Evolutionary conservation across 2,888 invertebrate genomes (phyloP).

Genomic region (Ectemnius lituratus): DNA sequence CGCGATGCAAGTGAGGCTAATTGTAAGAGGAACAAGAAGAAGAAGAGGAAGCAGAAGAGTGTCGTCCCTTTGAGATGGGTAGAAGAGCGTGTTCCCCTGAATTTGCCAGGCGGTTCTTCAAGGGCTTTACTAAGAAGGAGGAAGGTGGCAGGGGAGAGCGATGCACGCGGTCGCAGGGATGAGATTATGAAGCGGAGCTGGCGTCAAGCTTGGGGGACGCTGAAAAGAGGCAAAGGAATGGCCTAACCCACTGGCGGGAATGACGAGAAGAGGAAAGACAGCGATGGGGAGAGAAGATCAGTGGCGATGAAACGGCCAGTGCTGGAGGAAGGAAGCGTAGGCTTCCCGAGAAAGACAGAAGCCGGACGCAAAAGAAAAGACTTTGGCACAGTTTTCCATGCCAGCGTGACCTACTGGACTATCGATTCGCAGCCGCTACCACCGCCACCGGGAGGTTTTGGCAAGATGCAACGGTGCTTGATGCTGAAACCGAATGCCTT

Average conservation of each 20-base stretch:
- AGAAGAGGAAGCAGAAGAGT: too few relatives aligned
- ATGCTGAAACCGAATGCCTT: constrained; percentile 55
- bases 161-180: too few relatives aligned
- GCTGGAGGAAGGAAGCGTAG: constrained; percentile 1
- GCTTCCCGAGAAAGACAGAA: constrained; percentile 44
- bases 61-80: too few relatives aligned
- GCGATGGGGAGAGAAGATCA: not conserved
- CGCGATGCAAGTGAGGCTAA: too few relatives aligned
- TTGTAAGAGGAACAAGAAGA: too few relatives aligned
- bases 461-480: constrained; percentile 61
- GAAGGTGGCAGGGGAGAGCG: too few relatives aligned
- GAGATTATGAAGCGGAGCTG: too few relatives aligned
- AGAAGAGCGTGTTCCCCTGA: too few relatives aligned
- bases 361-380: constrained; percentile 59
- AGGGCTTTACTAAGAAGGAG: too few relatives aligned
- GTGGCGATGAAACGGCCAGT: constrained; percentile 25
- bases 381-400: constrained; percentile 67
- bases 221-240: constrained; percentile 18
- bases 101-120: too few relatives aligned
- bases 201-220: not conserved
- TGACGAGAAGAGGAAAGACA: constrained; percentile 18
- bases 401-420: constrained; percentile 72
- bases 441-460: constrained; percentile 54
- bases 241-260: constrained; percentile 24
- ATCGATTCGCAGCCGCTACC: constrained; percentile 63